These are phyloP conservation scores for Leiothrix lutea DNA, from an alignment of 2,113 vertebrate genomes.

Conservation along the genomic window DNA sequence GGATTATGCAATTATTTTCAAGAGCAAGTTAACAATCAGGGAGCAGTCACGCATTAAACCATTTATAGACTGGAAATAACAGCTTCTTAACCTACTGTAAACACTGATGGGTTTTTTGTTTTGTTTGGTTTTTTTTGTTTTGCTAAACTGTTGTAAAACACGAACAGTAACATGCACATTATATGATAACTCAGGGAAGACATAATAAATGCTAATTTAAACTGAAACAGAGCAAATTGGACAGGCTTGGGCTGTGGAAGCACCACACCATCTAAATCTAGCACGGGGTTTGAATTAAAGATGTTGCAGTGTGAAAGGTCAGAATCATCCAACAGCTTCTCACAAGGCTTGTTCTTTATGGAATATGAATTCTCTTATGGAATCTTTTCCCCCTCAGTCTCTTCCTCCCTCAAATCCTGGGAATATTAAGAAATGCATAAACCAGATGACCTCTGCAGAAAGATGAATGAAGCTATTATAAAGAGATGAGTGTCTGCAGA, in stretches of 20 bases:
- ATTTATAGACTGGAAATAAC: not conserved
- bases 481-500: not conserved
- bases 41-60: not conserved
- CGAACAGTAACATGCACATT: not conserved
- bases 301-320: not conserved
- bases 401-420: not conserved
- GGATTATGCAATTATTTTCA: not conserved
- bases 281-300: not conserved
- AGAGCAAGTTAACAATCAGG: not conserved
- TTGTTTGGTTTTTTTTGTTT: not conserved
- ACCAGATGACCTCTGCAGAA: not conserved
- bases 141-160: not conserved
- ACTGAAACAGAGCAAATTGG: not conserved
- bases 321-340: not conserved
- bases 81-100: not conserved
- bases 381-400: not conserved
- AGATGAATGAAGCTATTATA: constrained; percentile 2
- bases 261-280: not conserved
- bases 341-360: not conserved
- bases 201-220: not conserved
- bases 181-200: not conserved
- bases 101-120: not conserved
- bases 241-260: not conserved
- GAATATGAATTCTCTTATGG: not conserved
- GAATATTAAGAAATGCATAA: not conserved